Evolutionary conservation across 2,797 vertebrate species (phyloP).

Genomic region (Valencia hispanica): DNA sequence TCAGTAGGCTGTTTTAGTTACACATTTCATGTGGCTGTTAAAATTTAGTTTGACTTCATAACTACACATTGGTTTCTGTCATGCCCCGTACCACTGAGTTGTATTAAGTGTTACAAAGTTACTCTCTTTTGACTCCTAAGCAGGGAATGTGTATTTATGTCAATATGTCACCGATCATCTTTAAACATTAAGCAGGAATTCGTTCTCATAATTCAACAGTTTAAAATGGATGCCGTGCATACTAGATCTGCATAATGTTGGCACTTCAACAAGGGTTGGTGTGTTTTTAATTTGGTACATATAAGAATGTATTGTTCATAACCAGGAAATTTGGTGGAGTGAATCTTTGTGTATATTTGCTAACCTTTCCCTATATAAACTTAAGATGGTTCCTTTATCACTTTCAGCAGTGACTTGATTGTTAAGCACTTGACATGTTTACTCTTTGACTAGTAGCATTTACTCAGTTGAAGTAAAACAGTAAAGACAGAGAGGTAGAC

Average conservation of each 20-base stretch:
- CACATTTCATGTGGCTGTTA: not conserved
- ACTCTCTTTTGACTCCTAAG: not conserved
- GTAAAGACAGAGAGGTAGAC: not conserved
- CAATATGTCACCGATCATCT: not conserved
- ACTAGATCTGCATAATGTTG: not conserved
- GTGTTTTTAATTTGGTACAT: no score
- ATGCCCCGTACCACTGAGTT: not conserved
- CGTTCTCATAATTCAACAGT: not conserved
- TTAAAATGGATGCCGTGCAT: not conserved
- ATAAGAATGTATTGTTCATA: not conserved
- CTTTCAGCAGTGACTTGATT: not conserved
- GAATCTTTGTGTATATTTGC: conserved; percentile 5
- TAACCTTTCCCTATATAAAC: not conserved
- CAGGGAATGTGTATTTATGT: not conserved
- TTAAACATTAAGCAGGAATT: not conserved
- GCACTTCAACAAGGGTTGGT: not conserved
- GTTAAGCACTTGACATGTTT: not conserved
- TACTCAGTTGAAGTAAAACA: not conserved
- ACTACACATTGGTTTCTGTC: not conserved
- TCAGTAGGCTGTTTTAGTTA: not conserved
- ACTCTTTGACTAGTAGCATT: not conserved
- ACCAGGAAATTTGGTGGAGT: conserved; percentile 29
- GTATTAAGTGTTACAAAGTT: not conserved
- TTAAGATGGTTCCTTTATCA: not conserved
- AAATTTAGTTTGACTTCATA: not conserved